A percentile compares a stretch with the other conserved stretches of the same genome.
These are phyloP conservation scores for Melieria crassipennis DNA, from an alignment of 2,888 invertebrate species.

Conservation along the genomic window DNA sequence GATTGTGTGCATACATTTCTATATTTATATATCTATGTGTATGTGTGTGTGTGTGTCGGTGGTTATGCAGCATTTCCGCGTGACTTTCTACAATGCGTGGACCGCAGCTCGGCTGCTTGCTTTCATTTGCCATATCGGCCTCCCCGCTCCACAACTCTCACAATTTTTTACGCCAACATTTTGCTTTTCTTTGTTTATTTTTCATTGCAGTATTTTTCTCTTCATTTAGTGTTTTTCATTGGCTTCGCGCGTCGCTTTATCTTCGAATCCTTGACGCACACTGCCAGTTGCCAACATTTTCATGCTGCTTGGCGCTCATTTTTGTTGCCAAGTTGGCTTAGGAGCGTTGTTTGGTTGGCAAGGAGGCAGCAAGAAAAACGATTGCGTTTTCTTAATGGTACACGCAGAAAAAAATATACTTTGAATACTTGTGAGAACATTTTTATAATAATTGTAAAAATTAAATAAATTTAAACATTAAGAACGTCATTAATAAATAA, in stretches of 20 bases:
- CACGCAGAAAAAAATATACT: too few species aligned
- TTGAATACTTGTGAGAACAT: too few species aligned
- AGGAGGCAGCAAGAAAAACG: constrained; percentile 13
- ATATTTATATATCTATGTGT: too few species aligned
- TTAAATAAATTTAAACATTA: too few species aligned
- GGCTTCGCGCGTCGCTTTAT: constrained; percentile 27
- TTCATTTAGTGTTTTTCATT: constrained; percentile 32
- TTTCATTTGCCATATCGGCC: constrained; percentile 2
- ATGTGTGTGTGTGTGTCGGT: background rate
- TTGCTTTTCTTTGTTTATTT: constrained; percentile 19
- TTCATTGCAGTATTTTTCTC: constrained; percentile 32
- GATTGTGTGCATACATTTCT: too few species aligned
- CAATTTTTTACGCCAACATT: constrained; percentile 22
- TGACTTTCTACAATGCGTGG: constrained; percentile 2
- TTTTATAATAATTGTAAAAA: too few species aligned
- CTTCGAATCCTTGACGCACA: constrained; percentile 30
- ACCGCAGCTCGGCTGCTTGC: constrained; percentile 6
- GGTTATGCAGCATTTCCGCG: constrained; percentile 21
- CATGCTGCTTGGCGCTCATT: background rate
- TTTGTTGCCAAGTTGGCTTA: constrained; percentile 5
- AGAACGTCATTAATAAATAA: too few species aligned
- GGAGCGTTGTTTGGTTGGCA: background rate
- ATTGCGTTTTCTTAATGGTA: constrained; percentile 17
- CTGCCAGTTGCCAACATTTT: background rate
- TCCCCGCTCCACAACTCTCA: background rate